These are phyloP conservation scores for Salticus scenicus DNA, from an alignment of 2,888 invertebrate species.

Conservation along the genomic window DNA sequence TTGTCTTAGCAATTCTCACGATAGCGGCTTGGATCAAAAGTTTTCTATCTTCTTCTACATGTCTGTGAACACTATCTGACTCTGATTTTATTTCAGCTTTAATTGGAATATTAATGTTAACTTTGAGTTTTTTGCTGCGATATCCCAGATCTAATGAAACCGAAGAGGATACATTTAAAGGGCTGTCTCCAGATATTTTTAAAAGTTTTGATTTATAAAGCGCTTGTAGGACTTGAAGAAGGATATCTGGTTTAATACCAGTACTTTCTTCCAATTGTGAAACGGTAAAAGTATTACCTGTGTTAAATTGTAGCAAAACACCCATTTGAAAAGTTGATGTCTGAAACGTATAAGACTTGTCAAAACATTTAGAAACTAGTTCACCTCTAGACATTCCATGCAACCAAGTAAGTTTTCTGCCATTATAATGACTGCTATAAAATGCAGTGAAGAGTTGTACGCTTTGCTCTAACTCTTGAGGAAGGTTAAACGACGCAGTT, in stretches of 20 bases:
- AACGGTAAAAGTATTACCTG: constrained; percentile 88
- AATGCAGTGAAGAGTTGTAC: constrained; percentile 95
- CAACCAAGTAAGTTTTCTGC: constrained; percentile 97
- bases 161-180: constrained; percentile 81
- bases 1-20: constrained; percentile 91
- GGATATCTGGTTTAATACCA: constrained; percentile 81
- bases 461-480: constrained; percentile 88
- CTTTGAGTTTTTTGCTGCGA: constrained; percentile 89
- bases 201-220: constrained; percentile 94
- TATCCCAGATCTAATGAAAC: constrained; percentile 82
- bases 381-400: constrained; percentile 99
- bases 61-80: constrained; percentile 96
- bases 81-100: constrained; percentile 97
- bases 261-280: constrained; percentile 90
- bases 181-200: constrained; percentile 73
- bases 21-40: constrained; percentile 88
- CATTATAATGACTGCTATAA: constrained; percentile 96
- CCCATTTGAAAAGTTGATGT: constrained; percentile 99
- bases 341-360: constrained; percentile 82
- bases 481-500: constrained; percentile 55
- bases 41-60: constrained; percentile 98
- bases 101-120: constrained; percentile 97
- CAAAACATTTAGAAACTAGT: constrained; percentile 95
- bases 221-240: constrained; percentile 90
- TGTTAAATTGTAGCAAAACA: constrained; percentile 95